phyloP scores from a whole-genome alignment of 2,888 invertebrate species.

The Stenoptilia bipunctidactyla region DNA sequence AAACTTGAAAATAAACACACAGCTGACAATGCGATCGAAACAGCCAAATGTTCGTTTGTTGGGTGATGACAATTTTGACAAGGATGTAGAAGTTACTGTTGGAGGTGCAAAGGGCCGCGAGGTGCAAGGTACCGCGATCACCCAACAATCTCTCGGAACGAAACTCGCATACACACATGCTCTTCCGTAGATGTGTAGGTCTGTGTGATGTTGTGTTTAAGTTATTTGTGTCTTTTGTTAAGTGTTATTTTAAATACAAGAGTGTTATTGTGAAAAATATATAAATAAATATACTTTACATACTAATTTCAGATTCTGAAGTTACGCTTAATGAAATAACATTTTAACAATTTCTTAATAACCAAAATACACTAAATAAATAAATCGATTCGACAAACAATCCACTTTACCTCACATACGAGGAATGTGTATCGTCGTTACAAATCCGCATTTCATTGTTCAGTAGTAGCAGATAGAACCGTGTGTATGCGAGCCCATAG shows the following conservation, averaged over 20 bases:
- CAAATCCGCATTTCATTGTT: not conserved
- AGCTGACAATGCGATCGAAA: slow-evolving; percentile 59
- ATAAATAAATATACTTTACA: too few relatives aligned
- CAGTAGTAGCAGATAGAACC: not conserved
- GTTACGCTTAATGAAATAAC: too few relatives aligned
- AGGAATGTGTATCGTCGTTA: too few relatives aligned
- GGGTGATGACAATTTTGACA: slow-evolving; percentile 47
- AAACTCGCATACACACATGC: slow-evolving; percentile 52
- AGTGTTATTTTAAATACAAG: too few relatives aligned
- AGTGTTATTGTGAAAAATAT: too few relatives aligned
- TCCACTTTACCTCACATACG: too few relatives aligned
- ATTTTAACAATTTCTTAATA: too few relatives aligned
- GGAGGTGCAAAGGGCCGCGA: slow-evolving; percentile 41
- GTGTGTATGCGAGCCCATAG: slow-evolving; percentile 18
- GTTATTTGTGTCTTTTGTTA: too few relatives aligned
- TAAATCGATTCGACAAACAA: too few relatives aligned
- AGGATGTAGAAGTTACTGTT: slow-evolving; percentile 22
- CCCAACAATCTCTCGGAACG: slow-evolving; percentile 49
- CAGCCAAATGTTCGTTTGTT: slow-evolving; percentile 51
- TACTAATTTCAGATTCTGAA: too few relatives aligned
- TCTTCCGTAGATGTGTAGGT: slow-evolving; percentile 13
- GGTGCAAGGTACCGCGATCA: slow-evolving; percentile 48
- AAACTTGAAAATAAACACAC: slow-evolving; percentile 49
- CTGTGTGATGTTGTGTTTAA: slow-evolving; percentile 14
- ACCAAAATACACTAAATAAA: too few relatives aligned